Evolutionary conservation across 2,113 vertebrate genomes (phyloP).

Genomic region (Scophthalmus maximus): DNA sequence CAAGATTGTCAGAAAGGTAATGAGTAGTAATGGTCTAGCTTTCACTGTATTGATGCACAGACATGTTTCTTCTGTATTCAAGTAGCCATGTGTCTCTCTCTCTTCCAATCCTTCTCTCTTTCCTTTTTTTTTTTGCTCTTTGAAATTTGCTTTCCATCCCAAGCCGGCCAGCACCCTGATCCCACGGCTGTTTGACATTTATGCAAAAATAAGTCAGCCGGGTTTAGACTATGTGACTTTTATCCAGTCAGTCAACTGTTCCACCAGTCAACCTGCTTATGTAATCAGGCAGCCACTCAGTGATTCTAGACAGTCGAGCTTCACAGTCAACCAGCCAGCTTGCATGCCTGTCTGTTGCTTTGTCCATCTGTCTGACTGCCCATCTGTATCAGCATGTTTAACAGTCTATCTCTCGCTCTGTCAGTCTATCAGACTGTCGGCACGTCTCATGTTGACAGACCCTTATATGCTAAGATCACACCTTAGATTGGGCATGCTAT

Average conservation of each 20-base stretch:
- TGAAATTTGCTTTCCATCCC: not conserved
- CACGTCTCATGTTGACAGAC: constrained; percentile 38
- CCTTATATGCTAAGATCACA: constrained; percentile 21
- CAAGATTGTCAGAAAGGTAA: constrained; percentile 39
- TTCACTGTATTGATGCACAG: constrained; percentile 48
- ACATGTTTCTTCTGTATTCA: constrained; percentile 31
- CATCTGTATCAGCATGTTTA: constrained; percentile 53
- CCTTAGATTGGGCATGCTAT: constrained; percentile 26
- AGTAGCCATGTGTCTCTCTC: constrained; percentile 16
- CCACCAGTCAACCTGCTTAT: constrained; percentile 60
- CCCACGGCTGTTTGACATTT: constrained; percentile 62
- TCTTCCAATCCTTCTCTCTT: constrained; percentile 6
- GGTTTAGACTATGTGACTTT: constrained; percentile 46
- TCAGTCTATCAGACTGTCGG: constrained; percentile 34
- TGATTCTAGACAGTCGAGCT: constrained; percentile 44
- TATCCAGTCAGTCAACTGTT: constrained; percentile 57
- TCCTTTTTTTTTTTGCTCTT: no score
- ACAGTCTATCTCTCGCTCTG: constrained; percentile 17
- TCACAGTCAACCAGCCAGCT: constrained; percentile 49
- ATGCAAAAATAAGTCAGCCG: constrained; percentile 51
- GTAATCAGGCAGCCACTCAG: constrained; percentile 57
- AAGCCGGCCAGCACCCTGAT: constrained; percentile 35
- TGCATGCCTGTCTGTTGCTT: constrained; percentile 45
- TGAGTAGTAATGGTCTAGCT: constrained; percentile 51
- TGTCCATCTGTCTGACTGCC: constrained; percentile 63